Percentiles rank a stretch among this genome's conserved stretches.
phyloP scores from a whole-genome alignment of 2,113 vertebrate genomes.

The Dinomys branickii region DNA sequence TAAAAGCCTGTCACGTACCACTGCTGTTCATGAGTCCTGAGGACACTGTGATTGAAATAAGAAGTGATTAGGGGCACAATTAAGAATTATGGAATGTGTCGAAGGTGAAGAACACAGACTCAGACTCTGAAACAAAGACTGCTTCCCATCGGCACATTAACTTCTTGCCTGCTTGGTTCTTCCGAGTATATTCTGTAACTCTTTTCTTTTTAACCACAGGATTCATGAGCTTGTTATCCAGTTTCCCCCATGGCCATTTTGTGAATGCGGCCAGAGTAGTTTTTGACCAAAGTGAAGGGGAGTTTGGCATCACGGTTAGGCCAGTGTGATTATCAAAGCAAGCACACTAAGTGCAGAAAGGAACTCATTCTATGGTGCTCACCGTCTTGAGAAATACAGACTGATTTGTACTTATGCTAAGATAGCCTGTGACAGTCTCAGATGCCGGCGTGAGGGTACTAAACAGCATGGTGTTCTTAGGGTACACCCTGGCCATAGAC shows the following conservation, averaged over 20 bases:
- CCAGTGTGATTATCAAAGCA: background rate
- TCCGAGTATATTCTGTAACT: background rate
- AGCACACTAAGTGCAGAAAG: background rate
- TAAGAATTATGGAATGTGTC: slow-evolving; percentile 31
- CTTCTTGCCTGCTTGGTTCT: background rate
- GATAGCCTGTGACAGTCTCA: background rate
- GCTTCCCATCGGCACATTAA: background rate
- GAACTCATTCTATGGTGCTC: background rate
- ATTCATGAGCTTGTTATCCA: background rate
- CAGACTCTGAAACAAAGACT: background rate
- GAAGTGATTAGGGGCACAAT: background rate
- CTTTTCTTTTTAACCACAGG: background rate
- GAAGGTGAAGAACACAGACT: background rate
- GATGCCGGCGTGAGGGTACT: background rate
- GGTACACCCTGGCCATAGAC: background rate
- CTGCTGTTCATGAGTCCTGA: slow-evolving; percentile 51
- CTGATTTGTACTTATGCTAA: background rate
- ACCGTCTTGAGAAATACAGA: slow-evolving; percentile 1
- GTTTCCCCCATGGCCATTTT: background rate
- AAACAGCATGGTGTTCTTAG: background rate
- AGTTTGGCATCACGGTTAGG: background rate
- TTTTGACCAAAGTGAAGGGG: background rate
- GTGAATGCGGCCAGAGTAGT: background rate
- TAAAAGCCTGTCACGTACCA: slow-evolving; percentile 69
- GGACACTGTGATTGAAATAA: slow-evolving; percentile 57